Percentiles rank a stretch among this genome's conserved stretches.
phyloP scores from a whole-genome alignment of 53 echinoderm and acorn worm genomes.

The Holothuria scabra region DNA sequence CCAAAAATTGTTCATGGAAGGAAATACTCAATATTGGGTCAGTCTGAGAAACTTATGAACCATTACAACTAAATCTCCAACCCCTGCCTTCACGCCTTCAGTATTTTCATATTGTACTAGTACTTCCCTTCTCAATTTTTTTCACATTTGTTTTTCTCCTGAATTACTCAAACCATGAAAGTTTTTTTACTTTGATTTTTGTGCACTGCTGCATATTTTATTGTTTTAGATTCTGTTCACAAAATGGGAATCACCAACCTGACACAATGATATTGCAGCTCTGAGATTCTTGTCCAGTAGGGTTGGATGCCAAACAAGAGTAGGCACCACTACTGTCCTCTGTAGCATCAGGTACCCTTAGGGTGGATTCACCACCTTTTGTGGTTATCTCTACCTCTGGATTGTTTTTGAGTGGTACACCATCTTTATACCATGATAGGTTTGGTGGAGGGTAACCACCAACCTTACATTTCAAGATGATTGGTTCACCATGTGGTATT shows the following conservation, averaged over 20 bases:
- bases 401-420: conserved; percentile 68
- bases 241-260: background rate
- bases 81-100: too few relatives aligned
- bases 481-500: conserved; percentile 69
- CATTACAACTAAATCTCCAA: too few relatives aligned
- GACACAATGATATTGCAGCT: conserved; percentile 21
- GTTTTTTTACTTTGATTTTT: too few relatives aligned
- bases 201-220: too few relatives aligned
- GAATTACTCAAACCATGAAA: too few relatives aligned
- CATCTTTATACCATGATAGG: conserved; percentile 84
- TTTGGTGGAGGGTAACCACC: conserved; percentile 77
- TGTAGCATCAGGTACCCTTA: conserved; percentile 34
- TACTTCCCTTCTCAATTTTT: too few relatives aligned
- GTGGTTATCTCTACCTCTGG: conserved; percentile 77
- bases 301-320: conserved; percentile 36
- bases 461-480: conserved; percentile 75
- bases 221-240: too few relatives aligned
- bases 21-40: too few relatives aligned
- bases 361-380: conserved; percentile 37
- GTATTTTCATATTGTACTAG: too few relatives aligned
- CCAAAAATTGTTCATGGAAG: too few relatives aligned
- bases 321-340: conserved; percentile 39
- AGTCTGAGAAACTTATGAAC: too few relatives aligned
- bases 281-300: conserved; percentile 36
- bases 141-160: too few relatives aligned